Base-by-base conservation (phyloP, 2,888 invertebrate species). In the Caenorhabditis sp. region DNA sequence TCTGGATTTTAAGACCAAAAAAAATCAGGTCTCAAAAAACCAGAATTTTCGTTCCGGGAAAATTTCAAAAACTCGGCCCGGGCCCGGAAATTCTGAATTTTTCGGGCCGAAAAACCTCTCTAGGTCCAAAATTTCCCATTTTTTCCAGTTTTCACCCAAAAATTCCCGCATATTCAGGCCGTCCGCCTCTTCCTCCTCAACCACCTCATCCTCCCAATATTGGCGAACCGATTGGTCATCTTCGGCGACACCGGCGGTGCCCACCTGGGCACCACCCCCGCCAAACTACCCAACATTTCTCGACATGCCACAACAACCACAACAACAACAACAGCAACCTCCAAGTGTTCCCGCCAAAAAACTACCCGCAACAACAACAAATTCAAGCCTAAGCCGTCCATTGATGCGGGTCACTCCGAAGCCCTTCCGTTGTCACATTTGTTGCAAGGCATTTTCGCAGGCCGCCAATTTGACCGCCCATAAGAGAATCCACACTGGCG, bases 381-480 rank as follows among this genome's bases (percentile, higher is more conserved):
- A n/a, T 17, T 27, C 17, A 17, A 37, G 8, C 3, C 17, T 21
- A 49, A 19, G n/a, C 53, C 62, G 23, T 14, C 53, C 62, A 14
- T 19, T 43, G n/a, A 23, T 57, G n/a, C 57, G 62, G 12, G 49
- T 59, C 1, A 59, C 63, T 6, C 66, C 74, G 19, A 79, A 77
- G 61, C 75, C 77, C 2, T 79, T 79, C 49, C 62, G 71, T 57
- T 77, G 79, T 31, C 63, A 83, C 74, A 91, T 93, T 66, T 95
- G 95, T 88, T 92, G 93, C 60, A 95, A 95, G 61, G 79, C 78
- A 14, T 87, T 87, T 73, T 87, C 81, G 58, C 97, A 99, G 90
- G 97, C 97, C 55, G 97, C 97, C 77, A 99, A 99, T 90, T 90
- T 99, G 81, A 97, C 97, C 10, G 97, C 97, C 14, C 97, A 99